phyloP scores from a whole-genome alignment of 2,888 invertebrate genomes.

The Yponomeuta malinellus region DNA sequence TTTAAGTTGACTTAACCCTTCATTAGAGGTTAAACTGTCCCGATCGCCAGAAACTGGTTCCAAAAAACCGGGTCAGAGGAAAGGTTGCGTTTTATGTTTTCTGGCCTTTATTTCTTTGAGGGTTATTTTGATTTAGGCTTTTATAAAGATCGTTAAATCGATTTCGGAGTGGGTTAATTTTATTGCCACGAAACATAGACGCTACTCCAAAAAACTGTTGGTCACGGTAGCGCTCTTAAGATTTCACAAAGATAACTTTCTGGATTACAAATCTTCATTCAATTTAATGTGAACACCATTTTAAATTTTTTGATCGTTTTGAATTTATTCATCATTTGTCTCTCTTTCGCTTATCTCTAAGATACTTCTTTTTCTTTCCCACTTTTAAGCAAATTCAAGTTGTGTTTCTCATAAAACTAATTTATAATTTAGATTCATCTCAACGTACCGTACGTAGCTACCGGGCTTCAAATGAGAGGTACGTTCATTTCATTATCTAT shows the following conservation, averaged over 20 bases:
- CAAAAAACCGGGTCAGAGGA: conserved; percentile 10
- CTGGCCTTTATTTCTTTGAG: background rate
- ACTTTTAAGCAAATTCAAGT: no score
- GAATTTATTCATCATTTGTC: no score
- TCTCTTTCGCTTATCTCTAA: no score
- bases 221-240: no score
- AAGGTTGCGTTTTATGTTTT: conserved; percentile 10
- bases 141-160: conserved; percentile 1
- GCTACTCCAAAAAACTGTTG: background rate
- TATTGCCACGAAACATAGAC: background rate
- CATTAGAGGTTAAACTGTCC: conserved; percentile 16
- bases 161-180: background rate
- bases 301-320: no score
- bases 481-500: background rate
- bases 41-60: conserved; percentile 8
- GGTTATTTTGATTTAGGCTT: background rate
- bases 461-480: background rate
- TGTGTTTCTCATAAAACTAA: background rate
- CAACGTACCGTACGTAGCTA: background rate
- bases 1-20: conserved; percentile 13
- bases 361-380: no score
- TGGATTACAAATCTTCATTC: no score
- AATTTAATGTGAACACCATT: no score
- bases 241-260: no score
- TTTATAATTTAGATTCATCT: background rate